phyloP scores from a whole-genome alignment of 2,797 vertebrate genomes.

The Champsocephalus gunnari region DNA sequence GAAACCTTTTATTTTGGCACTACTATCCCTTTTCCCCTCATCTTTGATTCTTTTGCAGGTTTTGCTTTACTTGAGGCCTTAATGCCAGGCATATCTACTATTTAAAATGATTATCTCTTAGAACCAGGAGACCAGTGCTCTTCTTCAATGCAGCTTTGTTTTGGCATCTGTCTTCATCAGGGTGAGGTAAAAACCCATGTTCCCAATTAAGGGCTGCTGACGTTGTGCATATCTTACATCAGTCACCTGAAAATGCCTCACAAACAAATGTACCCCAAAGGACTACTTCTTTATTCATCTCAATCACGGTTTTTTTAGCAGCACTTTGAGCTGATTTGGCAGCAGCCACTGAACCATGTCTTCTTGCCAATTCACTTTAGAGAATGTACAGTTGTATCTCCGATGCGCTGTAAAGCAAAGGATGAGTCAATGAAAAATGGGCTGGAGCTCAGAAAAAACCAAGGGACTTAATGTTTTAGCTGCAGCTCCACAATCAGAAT shows the following conservation, averaged over 20 bases:
- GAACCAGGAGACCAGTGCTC: constrained; percentile 58
- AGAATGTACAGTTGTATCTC: constrained; percentile 73
- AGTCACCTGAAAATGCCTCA: constrained; percentile 76
- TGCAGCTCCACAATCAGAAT: constrained; percentile 27
- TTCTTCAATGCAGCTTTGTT: constrained; percentile 67
- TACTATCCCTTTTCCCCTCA: constrained; percentile 52
- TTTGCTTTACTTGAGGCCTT: constrained; percentile 44
- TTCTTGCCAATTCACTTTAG: constrained; percentile 76
- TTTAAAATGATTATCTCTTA: constrained; percentile 69
- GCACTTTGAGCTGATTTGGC: constrained; percentile 5
- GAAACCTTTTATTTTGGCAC: constrained; percentile 44
- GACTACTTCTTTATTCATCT: constrained; percentile 77
- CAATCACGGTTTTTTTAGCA: constrained; percentile 76
- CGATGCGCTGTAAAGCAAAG: constrained; percentile 55
- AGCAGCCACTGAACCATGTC: not conserved
- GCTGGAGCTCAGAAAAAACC: constrained; percentile 37
- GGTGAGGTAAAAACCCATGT: constrained; percentile 68
- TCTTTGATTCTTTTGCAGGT: constrained; percentile 63
- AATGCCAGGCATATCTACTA: constrained; percentile 47
- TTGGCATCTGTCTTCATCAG: constrained; percentile 75
- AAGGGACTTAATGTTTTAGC: constrained; percentile 41
- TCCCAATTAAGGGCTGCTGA: constrained; percentile 79
- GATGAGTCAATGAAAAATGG: constrained; percentile 65
- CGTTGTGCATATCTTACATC: constrained; percentile 80
- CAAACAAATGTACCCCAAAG: constrained; percentile 77